These are phyloP conservation scores for Recurvirostra avosetta DNA, from an alignment of 2,113 vertebrate genomes.

Conservation along the genomic window DNA sequence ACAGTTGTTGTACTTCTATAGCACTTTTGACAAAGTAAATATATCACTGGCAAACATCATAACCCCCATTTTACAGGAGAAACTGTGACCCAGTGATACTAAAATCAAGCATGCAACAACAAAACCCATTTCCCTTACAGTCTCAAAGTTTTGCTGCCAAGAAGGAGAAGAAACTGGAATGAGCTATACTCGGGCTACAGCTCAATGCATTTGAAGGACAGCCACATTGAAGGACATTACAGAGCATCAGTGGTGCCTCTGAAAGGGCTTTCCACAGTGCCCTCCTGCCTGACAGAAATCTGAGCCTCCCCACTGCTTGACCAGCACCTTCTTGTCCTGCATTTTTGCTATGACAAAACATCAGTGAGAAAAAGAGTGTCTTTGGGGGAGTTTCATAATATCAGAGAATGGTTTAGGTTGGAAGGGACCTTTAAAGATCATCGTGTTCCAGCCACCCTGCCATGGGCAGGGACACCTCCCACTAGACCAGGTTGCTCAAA, in stretches of 20 bases:
- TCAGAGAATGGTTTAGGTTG: too few relatives aligned
- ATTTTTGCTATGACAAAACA: not conserved
- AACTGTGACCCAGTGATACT: not conserved
- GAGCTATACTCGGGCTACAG: not conserved
- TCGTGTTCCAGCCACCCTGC: too few relatives aligned
- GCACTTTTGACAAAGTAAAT: not conserved
- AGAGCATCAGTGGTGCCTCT: not conserved
- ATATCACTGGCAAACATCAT: not conserved
- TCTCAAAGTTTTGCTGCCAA: not conserved
- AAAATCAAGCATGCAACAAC: not conserved
- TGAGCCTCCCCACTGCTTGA: not conserved
- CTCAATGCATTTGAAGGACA: not conserved
- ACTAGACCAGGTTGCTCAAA: too few relatives aligned
- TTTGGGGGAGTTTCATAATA: not conserved
- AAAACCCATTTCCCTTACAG: not conserved
- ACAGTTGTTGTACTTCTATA: not conserved
- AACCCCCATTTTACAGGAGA: not conserved
- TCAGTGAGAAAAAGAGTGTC: not conserved
- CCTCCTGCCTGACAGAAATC: not conserved
- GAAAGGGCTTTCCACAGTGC: not conserved
- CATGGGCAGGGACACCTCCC: too few relatives aligned
- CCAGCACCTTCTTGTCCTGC: not conserved
- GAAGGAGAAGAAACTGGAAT: not conserved
- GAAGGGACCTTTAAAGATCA: too few relatives aligned
- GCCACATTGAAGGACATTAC: not conserved